phyloP scores from a whole-genome alignment of 2,888 invertebrate species.

The Campoletis raptor region DNA sequence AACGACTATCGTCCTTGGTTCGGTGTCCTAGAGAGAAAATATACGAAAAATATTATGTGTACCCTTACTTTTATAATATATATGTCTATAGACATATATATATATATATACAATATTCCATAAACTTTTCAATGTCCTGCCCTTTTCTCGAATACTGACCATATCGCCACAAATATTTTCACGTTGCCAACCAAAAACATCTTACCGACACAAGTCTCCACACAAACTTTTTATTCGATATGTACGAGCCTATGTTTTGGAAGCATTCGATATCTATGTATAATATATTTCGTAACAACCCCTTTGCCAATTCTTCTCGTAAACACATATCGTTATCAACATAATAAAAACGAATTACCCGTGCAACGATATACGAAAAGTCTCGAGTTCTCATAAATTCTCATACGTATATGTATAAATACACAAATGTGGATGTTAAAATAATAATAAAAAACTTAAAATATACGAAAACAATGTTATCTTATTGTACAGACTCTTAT shows the following conservation, averaged over 20 bases:
- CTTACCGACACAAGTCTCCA: neutral
- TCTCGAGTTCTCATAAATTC: conserved; percentile 24
- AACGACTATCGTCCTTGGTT: conserved; percentile 10
- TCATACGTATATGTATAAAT: neutral
- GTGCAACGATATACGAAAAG: conserved; percentile 19
- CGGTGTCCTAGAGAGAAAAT: neutral
- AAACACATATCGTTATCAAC: conserved; percentile 51
- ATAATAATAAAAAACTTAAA: neutral
- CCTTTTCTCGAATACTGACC: conserved; percentile 53
- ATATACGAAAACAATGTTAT: neutral
- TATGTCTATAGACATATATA: neutral
- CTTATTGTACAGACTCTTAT: neutral
- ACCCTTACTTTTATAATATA: neutral
- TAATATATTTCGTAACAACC: conserved; percentile 60
- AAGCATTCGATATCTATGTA: neutral
- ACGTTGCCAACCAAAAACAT: neutral
- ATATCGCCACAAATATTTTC: conserved; percentile 41
- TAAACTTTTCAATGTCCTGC: conserved; percentile 74
- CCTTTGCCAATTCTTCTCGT: conserved; percentile 61
- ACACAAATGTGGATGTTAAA: neutral
- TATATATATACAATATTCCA: conserved; percentile 68
- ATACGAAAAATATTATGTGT: neutral
- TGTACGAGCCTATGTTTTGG: neutral
- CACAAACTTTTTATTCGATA: conserved; percentile 2
- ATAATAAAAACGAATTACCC: conserved; percentile 37